These are phyloP conservation scores for Stictonetta naevosa DNA, from an alignment of 2,113 vertebrate genomes.

Conservation along the genomic window DNA sequence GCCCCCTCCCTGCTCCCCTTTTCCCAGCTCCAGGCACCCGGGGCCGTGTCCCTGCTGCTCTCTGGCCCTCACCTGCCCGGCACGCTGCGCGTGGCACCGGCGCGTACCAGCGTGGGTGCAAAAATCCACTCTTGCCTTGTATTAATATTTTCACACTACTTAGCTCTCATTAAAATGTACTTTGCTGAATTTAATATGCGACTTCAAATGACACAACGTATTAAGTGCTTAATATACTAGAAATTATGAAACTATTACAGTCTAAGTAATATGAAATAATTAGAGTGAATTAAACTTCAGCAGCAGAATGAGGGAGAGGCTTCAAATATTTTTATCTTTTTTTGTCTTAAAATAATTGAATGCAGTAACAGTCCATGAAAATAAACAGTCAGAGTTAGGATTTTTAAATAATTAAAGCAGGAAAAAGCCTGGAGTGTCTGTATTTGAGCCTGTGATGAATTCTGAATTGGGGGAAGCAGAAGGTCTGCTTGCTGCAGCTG, in stretches of 20 bases:
- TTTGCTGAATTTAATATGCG: constrained; percentile 84
- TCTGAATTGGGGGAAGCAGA: neutral
- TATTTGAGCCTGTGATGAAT: neutral
- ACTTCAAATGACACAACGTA: constrained; percentile 85
- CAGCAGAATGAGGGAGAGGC: constrained; percentile 66
- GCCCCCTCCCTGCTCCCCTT: neutral
- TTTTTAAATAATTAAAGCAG: constrained; percentile 68
- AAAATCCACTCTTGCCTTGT: constrained; percentile 31
- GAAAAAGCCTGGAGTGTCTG: neutral
- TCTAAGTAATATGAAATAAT: constrained; percentile 81
- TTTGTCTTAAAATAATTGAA: constrained; percentile 28
- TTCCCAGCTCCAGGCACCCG: rapidly evolving
- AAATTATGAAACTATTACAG: constrained; percentile 85
- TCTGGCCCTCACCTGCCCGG: neutral
- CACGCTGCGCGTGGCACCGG: rapidly evolving
- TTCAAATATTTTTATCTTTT: neutral
- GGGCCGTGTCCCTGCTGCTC: neutral
- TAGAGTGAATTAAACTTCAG: constrained; percentile 80
- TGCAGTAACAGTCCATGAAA: neutral
- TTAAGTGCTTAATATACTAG: constrained; percentile 90
- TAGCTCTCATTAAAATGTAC: constrained; percentile 87
- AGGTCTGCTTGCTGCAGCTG: neutral
- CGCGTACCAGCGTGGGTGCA: neutral
- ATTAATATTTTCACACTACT: constrained; percentile 82
- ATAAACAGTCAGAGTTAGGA: constrained; percentile 27